Conservation (phyloP, 1,140 invertebrate genomes). For the Microplitis mediator region DNA sequence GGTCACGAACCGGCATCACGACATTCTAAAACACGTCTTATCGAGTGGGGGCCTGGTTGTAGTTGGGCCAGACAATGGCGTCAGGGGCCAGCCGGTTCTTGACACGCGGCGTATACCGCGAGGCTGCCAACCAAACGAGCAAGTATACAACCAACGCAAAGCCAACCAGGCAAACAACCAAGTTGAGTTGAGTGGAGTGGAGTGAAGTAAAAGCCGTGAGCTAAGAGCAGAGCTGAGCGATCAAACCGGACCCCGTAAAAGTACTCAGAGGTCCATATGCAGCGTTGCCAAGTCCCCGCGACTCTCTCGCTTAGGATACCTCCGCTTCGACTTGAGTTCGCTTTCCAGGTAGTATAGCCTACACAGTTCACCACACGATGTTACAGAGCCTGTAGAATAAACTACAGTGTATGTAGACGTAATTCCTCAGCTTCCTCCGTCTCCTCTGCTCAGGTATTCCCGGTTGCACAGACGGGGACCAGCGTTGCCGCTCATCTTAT, state of each 20-base stretch:
- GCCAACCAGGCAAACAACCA: background rate
- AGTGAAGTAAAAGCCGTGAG: background rate
- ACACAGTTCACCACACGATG: no score
- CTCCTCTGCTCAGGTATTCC: background rate
- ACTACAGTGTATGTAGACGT: no score
- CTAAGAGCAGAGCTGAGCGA: background rate
- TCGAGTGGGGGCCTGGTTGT: conserved; percentile 22
- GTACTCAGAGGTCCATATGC: no score
- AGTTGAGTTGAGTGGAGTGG: no score
- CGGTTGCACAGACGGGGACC: conserved; percentile 8
- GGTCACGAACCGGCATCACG: conserved; percentile 43
- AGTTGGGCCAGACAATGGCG: conserved; percentile 52
- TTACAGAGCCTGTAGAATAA: no score
- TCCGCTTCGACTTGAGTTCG: no score
- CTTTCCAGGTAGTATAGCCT: background rate
- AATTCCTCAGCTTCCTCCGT: no score
- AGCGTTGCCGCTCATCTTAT: conserved; percentile 37
- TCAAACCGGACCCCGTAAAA: no score
- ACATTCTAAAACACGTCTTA: conserved; percentile 33
- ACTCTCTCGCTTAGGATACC: no score
- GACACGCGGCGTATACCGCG: conserved; percentile 43
- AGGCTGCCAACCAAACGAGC: conserved; percentile 20
- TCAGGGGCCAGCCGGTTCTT: conserved; percentile 58
- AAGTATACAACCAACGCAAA: background rate
- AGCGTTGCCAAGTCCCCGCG: no score